phyloP scores from a whole-genome alignment of 2,888 invertebrate species.

The Lepidocyrtoides sp. region DNA sequence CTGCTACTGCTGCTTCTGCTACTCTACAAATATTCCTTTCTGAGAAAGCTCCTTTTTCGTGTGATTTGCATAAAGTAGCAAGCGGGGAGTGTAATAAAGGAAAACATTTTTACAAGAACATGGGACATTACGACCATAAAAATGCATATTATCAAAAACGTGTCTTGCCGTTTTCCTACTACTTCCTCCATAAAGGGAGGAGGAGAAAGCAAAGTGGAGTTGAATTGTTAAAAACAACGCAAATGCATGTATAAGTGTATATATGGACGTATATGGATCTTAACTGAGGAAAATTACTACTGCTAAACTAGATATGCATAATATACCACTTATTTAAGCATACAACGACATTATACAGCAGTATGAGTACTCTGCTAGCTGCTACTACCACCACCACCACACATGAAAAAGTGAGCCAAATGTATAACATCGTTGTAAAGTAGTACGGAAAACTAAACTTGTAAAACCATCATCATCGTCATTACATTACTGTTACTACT shows the following conservation, averaged over 20 bases:
- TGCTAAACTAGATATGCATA: conserved; percentile 31
- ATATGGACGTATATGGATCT: background rate
- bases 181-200: background rate
- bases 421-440: background rate
- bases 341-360: conserved; percentile 27
- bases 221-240: background rate
- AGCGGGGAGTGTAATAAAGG: conserved; percentile 79
- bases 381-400: conserved; percentile 10
- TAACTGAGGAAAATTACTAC: background rate
- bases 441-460: conserved; percentile 50
- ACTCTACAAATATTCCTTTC: background rate
- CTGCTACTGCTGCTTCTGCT: too few relatives aligned
- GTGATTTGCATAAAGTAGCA: conserved; percentile 78
- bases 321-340: conserved; percentile 19
- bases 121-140: conserved; percentile 80
- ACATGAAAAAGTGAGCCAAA: conserved; percentile 44
- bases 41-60: conserved; percentile 45
- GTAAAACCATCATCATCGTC: conserved; percentile 58
- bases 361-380: background rate
- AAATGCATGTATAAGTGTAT: background rate
- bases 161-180: conserved; percentile 48
- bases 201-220: conserved; percentile 56
- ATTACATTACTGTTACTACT: conserved; percentile 49
- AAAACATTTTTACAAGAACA: conserved; percentile 81
- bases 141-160: conserved; percentile 79